phyloP scores from a whole-genome alignment of 1,140 invertebrate species.

The Drosophila ficusphila region DNA sequence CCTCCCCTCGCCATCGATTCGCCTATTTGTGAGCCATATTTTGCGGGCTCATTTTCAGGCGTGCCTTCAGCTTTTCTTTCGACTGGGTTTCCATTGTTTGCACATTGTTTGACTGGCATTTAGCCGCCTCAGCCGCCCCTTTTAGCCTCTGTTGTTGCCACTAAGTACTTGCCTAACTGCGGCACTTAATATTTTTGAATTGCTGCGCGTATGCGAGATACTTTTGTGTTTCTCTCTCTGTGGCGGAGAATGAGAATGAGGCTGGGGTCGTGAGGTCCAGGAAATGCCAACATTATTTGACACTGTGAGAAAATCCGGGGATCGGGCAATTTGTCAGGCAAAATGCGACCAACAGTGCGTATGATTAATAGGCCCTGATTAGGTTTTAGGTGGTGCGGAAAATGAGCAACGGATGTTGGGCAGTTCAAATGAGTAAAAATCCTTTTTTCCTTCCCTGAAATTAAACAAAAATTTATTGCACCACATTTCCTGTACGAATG shows the following conservation, averaged over 20 bases:
- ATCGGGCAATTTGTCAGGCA: slow-evolving; percentile 25
- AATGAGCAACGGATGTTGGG: background rate
- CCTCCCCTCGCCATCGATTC: background rate
- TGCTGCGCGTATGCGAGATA: slow-evolving; percentile 33
- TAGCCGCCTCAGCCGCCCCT: slow-evolving; percentile 11
- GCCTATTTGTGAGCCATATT: slow-evolving; percentile 66
- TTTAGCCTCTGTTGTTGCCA: slow-evolving; percentile 49
- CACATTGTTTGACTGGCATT: slow-evolving; percentile 62
- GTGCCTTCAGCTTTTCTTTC: slow-evolving; percentile 17
- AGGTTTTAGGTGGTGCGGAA: slow-evolving; percentile 14
- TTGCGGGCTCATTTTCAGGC: slow-evolving; percentile 56
- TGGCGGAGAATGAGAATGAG: slow-evolving; percentile 24
- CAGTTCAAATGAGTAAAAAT: slow-evolving; percentile 11
- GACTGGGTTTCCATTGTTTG: slow-evolving; percentile 57
- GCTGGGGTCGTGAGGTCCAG: slow-evolving; percentile 1
- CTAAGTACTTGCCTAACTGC: slow-evolving; percentile 74
- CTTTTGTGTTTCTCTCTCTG: slow-evolving; percentile 17
- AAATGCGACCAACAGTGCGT: slow-evolving; percentile 59
- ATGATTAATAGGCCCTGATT: slow-evolving; percentile 58
- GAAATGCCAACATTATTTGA: slow-evolving; percentile 56
- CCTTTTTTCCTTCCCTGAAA: slow-evolving; percentile 6
- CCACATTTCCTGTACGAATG: slow-evolving; percentile 18
- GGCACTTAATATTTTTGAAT: slow-evolving; percentile 78
- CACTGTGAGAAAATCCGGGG: slow-evolving; percentile 39
- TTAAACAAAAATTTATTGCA: slow-evolving; percentile 36